Evolutionary conservation across 2,888 invertebrate species (phyloP), one percentile per base, ranked within the genome.

Genomic region (Rugalucina vietnamica): DNA sequence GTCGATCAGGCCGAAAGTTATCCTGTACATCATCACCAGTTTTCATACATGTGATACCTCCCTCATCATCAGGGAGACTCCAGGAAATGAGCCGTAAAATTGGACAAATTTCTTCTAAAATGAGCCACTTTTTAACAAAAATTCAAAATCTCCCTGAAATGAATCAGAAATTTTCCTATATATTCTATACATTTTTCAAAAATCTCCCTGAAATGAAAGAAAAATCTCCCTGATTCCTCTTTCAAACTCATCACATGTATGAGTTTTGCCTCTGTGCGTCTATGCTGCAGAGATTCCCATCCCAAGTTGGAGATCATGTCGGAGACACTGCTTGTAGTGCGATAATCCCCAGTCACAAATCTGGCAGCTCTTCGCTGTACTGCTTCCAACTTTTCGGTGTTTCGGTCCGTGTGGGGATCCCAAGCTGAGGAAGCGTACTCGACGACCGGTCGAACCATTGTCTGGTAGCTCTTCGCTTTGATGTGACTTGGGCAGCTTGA

Each of bases 311-410:
- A 0, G 12, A 77, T 76, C 80, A 74, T 70, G 4, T 77, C 36
- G 27, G 50, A 76, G n/a, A 74, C 50, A n/a, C 76, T 76, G 43
- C 76, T 76, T 12, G 80, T 80, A 1, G 69, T 76, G n/a, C 39
- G 65, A 54, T 84, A 82, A 65, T 82, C 82, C 2, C 75, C 74
- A n/a, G 1, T 39, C 5, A 43, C 75, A 69, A 82, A 71, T 21
- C 69, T 75, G 1, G 79, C 79, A 39, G 76, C 57, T 8, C 76
- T 14, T 37, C 76, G 0, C 34, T 81, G 81, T 18, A 81, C 76
- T 49, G 39, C 32, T 36, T 81, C 76, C 12, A 81, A n/a, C 8
- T 36, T 71, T 37, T n/a, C 32, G 32, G 69, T 36, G n/a, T 81
- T 50, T 14, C 5, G 8, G 37, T 81, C 27, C 21, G 65, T 71